A percentile compares a stretch with the other conserved stretches of the same genome.
Conservation (phyloP, 1,140 invertebrate genomes). For the Akabosia matsudoensis region DNA sequence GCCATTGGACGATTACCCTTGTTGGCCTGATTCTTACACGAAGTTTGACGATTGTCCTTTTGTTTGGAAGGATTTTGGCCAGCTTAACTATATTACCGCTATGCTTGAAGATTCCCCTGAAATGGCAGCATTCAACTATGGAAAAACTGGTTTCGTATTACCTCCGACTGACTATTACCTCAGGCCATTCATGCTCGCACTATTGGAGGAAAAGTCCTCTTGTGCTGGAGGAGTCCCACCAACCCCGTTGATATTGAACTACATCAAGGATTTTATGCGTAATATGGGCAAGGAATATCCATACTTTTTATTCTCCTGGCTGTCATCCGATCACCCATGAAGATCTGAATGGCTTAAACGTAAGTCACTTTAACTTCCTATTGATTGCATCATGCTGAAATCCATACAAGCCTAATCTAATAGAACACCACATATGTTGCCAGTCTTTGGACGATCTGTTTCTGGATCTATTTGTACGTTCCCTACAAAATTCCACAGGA, state of each 20-base stretch:
- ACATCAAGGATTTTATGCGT: slow-evolving; percentile 16
- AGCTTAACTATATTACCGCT: slow-evolving; percentile 54
- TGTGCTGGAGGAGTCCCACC: too few species aligned
- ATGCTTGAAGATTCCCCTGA: slow-evolving; percentile 55
- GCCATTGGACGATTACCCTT: too few species aligned
- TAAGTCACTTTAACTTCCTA: too few species aligned
- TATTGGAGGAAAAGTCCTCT: too few species aligned
- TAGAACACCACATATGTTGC: too few species aligned
- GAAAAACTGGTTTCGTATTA: slow-evolving; percentile 52
- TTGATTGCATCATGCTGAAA: slow-evolving; percentile 14
- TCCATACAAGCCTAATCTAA: too few species aligned
- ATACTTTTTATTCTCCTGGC: slow-evolving; percentile 2
- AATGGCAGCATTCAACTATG: slow-evolving; percentile 56
- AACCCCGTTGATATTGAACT: slow-evolving; percentile 18
- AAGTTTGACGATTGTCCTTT: slow-evolving; percentile 53
- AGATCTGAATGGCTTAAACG: too few species aligned
- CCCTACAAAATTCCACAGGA: too few species aligned
- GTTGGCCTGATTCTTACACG: slow-evolving; percentile 30
- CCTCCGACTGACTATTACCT: slow-evolving; percentile 55
- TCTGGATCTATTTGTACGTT: too few species aligned
- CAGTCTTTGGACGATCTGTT: too few species aligned
- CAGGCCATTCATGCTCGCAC: slow-evolving; percentile 49
- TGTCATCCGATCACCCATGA: too few species aligned
- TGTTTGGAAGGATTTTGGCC: slow-evolving; percentile 56
- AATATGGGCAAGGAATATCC: neutral